phyloP scores from a whole-genome alignment of 2,888 invertebrate genomes.

The Imbricaverruca yamaguchii region DNA sequence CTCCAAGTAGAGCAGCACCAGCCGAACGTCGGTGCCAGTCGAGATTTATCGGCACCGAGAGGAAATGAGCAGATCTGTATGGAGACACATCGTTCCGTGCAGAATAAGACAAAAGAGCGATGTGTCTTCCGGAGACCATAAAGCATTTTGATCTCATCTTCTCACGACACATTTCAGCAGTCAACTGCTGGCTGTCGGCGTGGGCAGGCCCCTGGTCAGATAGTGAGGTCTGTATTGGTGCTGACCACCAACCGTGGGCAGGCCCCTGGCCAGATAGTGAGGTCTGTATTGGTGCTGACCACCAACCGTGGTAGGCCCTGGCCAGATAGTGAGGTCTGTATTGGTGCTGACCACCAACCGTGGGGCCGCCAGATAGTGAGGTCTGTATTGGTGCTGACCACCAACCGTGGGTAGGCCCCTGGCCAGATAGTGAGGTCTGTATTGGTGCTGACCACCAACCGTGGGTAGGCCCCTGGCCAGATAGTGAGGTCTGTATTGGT shows the following conservation, averaged over 20 bases:
- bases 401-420: background rate
- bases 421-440: background rate
- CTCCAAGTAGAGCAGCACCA: background rate
- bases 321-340: background rate
- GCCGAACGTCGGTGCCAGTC: background rate
- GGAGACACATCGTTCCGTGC: constrained; percentile 11
- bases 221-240: too few species aligned
- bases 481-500: background rate
- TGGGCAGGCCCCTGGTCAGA: background rate
- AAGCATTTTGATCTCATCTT: constrained; percentile 20
- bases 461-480: background rate
- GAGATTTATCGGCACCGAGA: constrained; percentile 1
- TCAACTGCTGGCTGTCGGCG: background rate
- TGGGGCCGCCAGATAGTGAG: background rate
- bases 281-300: too few species aligned
- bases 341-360: too few species aligned
- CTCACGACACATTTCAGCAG: constrained; percentile 17
- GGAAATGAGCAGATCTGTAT: constrained; percentile 21
- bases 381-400: too few species aligned
- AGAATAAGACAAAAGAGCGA: constrained; percentile 19
- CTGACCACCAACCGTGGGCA: background rate
- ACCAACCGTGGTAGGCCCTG: background rate
- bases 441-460: background rate
- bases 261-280: background rate
- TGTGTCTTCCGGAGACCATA: constrained; percentile 7